Conservation (phyloP, 1,140 invertebrate species). For the Tachypleus tridentatus region DNA sequence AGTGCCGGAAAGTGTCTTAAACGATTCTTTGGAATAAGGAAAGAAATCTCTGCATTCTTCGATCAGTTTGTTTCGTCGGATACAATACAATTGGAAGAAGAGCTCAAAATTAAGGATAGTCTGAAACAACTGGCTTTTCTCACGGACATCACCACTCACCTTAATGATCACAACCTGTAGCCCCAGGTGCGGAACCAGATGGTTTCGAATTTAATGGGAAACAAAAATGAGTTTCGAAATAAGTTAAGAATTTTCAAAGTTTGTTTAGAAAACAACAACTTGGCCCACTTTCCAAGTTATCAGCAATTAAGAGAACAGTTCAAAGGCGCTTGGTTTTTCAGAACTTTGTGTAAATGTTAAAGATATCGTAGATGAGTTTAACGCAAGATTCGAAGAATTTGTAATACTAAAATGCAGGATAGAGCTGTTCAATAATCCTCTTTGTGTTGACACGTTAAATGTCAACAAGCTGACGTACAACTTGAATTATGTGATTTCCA, state of each 20-base stretch:
- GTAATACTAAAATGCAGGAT: slow-evolving; percentile 2
- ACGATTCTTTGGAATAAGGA: slow-evolving; percentile 12
- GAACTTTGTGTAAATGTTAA: neutral
- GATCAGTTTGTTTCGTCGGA: neutral
- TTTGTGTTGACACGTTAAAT: neutral
- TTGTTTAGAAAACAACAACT: slow-evolving; percentile 6
- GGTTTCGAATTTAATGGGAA: slow-evolving; percentile 9
- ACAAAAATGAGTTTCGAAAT: slow-evolving; percentile 12
- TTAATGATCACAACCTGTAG: slow-evolving; percentile 1
- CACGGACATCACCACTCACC: too few species aligned
- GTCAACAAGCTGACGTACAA: neutral
- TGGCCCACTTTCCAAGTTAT: slow-evolving; percentile 5
- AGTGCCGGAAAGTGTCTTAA: slow-evolving; percentile 12
- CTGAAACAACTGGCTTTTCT: too few species aligned
- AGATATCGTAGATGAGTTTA: slow-evolving; percentile 2
- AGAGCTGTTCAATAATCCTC: slow-evolving; percentile 1
- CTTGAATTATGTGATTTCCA: slow-evolving; percentile 2
- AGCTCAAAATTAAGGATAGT: neutral
- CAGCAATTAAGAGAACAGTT: neutral
- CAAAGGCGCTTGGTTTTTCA: neutral
- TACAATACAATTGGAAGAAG: slow-evolving; percentile 7
- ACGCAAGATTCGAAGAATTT: neutral
- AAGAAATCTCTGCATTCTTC: slow-evolving; percentile 11
- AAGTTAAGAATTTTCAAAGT: slow-evolving; percentile 11
- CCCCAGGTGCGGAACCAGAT: slow-evolving; percentile 8